Conservation (phyloP, 2,797 vertebrate genomes). For the Lacerta agilis region DNA sequence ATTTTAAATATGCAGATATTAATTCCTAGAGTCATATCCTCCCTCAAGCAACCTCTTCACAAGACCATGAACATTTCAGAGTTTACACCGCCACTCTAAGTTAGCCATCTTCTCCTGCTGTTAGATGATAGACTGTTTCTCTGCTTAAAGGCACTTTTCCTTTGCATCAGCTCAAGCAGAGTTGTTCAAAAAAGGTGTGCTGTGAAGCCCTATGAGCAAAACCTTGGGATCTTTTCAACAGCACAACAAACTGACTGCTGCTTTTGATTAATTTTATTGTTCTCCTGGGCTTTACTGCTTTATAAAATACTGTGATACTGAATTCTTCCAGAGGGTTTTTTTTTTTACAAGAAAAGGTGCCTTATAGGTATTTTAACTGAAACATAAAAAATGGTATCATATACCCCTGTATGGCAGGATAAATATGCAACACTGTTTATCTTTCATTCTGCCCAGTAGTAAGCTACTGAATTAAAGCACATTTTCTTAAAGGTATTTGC, state of each 20-base stretch:
- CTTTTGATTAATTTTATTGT: not conserved
- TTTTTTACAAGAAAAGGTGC: not conserved
- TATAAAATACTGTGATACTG: not conserved
- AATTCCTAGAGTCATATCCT: slow-evolving; percentile 10
- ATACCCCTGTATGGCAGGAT: not conserved
- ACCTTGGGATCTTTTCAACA: not conserved
- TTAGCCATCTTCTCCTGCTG: slow-evolving; percentile 2
- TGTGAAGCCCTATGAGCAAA: not conserved
- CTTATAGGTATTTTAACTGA: slow-evolving; percentile 23
- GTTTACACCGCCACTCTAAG: slow-evolving; percentile 5
- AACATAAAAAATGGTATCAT: slow-evolving; percentile 31
- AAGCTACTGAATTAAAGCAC: not conserved
- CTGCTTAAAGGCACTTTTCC: not conserved
- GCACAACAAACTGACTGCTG: not conserved
- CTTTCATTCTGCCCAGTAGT: not conserved
- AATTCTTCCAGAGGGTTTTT: not conserved
- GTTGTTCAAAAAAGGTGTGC: not conserved
- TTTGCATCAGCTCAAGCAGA: not conserved
- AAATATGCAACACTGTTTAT: no score
- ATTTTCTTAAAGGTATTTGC: not conserved
- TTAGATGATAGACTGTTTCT: not conserved
- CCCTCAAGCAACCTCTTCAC: slow-evolving; percentile 16
- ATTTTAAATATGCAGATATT: slow-evolving; percentile 17
- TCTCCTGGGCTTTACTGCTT: not conserved
- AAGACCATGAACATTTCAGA: slow-evolving; percentile 12